Base-by-base conservation (phyloP, 2,113 vertebrate species). In the Oreochromis tanganicae region DNA sequence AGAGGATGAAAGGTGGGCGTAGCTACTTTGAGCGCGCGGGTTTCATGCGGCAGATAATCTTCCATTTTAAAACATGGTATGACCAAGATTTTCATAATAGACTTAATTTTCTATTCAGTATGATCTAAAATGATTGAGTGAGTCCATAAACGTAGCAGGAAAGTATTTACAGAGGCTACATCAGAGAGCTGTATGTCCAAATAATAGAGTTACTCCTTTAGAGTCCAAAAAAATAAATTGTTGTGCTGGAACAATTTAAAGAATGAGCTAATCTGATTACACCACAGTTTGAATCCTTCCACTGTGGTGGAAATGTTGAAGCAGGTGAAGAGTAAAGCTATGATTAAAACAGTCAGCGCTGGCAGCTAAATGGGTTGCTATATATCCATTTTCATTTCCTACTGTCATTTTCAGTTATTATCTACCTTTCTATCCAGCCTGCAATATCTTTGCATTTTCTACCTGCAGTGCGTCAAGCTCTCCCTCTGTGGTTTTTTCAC, bases 301-400 rank as follows among this genome's bases (percentile, higher is more conserved):
- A 86, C 41, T 54, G 59, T 5, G 11, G 9, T 66, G 34, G n/a
- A 82, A 79, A 79, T 46, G 50, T 57, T 52, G 59, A 55, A 73
- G 48, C 34, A 36, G 13, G 57, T n/a, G 50, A 9, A 9, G 79
- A 85, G 61, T 50, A 38, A 81, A 13, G 66, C 75, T 82, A 52
- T 19, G 73, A 92, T 90, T 91, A 63, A 87, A 92, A 85, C 82
- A 86, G 61, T 61, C 66, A 59, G 32, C 16, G 87, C 55, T 38
- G 24, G 41, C 61, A 41, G 54, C 84, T 79, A 54, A 84, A 89
- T 84, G 41, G 9, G 41, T 21, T 66, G 55, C 38, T 80, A 29
- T 73, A 16, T 21, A 50, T 85, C 59, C 78, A 24, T 71, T 89
- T 78, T 80, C 9, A 88, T 88, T 75, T 36, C 17, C 66, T 19